phyloP scores from a whole-genome alignment of 53 echinoderm and acorn worm species.

The Holothuria leucospilota region DNA sequence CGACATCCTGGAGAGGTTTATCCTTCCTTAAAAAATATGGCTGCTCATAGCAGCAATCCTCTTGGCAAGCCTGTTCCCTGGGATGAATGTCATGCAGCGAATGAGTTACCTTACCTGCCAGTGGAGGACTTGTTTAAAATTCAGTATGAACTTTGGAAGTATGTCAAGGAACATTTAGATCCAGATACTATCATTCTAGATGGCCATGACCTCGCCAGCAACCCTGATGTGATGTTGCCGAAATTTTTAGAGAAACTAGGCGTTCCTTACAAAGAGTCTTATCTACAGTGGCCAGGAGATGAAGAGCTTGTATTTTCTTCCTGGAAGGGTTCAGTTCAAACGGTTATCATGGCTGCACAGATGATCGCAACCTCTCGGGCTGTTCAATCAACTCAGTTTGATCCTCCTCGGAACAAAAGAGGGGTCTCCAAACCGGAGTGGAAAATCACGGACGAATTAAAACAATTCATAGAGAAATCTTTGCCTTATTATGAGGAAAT shows the following conservation, averaged over 20 bases:
- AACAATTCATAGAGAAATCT: constrained; percentile 12
- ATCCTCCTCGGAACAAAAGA: not conserved
- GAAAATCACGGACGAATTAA: constrained; percentile 12
- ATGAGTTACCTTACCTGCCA: not conserved
- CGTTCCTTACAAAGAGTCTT: constrained; percentile 18
- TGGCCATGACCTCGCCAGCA: constrained; percentile 34
- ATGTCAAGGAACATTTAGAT: constrained; percentile 32
- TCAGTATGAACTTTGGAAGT: constrained; percentile 22
- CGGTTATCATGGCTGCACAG: not conserved
- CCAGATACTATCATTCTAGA: constrained; percentile 18
- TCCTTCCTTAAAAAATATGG: constrained; percentile 10
- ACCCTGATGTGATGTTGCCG: constrained; percentile 6
- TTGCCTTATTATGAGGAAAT: constrained; percentile 34
- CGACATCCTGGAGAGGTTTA: constrained; percentile 32
- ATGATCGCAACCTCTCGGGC: not conserved
- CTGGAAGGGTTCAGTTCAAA: not conserved
- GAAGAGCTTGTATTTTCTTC: constrained; percentile 20
- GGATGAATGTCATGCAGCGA: constrained; percentile 27
- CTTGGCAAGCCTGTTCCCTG: constrained; percentile 9
- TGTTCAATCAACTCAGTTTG: constrained; percentile 10
- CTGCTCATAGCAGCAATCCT: not conserved
- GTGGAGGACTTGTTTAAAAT: constrained; percentile 4
- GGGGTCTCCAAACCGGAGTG: constrained; percentile 24
- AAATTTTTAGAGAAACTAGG: constrained; percentile 25
- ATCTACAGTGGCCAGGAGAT: constrained; percentile 19